Conservation (phyloP, 2,113 vertebrate genomes). For the Uropsilus gracilis region DNA sequence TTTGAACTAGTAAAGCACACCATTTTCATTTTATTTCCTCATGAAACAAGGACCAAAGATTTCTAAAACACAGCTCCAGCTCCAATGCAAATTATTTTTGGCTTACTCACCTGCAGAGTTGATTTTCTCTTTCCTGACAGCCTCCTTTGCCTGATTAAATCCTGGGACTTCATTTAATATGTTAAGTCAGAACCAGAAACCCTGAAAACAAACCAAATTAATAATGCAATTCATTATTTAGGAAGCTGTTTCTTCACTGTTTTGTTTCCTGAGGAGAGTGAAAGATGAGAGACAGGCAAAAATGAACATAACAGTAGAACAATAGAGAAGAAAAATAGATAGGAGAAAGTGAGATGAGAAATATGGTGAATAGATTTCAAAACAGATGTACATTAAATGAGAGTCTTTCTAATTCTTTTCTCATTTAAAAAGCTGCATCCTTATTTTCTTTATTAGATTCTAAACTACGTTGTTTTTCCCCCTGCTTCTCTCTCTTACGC, state of each 20-base stretch:
- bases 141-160: slow-evolving; percentile 65
- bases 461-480: not conserved
- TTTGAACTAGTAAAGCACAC: slow-evolving; percentile 31
- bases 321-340: not conserved
- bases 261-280: slow-evolving; percentile 46
- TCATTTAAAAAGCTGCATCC: slow-evolving; percentile 5
- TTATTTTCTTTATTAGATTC: slow-evolving; percentile 3
- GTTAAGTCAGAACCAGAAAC: slow-evolving; percentile 38
- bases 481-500: not conserved
- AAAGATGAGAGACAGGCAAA: slow-evolving; percentile 15
- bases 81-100: slow-evolving; percentile 46
- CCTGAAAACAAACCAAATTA: slow-evolving; percentile 55
- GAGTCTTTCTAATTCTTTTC: not conserved
- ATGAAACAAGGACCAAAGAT: not conserved
- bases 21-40: slow-evolving; percentile 50
- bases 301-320: not conserved
- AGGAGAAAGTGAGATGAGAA: slow-evolving; percentile 9
- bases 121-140: slow-evolving; percentile 58
- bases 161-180: slow-evolving; percentile 7
- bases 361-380: not conserved
- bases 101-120: slow-evolving; percentile 40
- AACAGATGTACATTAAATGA: not conserved
- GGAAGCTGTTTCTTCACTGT: not conserved
- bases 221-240: slow-evolving; percentile 42
- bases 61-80: not conserved